Base-by-base conservation (phyloP, 2,113 vertebrate genomes). In the Cochlearius cochlearius region DNA sequence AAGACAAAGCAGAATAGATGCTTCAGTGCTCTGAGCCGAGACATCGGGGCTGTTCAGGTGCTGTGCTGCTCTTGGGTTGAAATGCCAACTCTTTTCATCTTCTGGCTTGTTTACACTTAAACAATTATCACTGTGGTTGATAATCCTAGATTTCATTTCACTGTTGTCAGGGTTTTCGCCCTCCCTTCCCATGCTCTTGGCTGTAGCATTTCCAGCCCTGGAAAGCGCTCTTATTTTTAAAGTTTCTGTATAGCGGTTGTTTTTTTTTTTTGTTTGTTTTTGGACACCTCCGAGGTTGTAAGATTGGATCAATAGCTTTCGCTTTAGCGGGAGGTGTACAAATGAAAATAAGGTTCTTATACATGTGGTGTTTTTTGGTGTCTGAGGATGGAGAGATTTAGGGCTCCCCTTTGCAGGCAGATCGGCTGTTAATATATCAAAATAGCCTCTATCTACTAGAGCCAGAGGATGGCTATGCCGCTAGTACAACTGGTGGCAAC, bases 101-200 rank as follows among this genome's bases (percentile, higher is more conserved):
- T 67, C 45, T 67, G 82, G 55, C 91, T 94, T 96, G 88, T 85
- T 97, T 80, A 91, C 59, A 55, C 87, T 91, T 52, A 29, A 36
- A 2, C 69, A 71, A 89, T 90, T 94, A 81, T 93, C 78, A 17
- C 43, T 6, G 38, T 1, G 41, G 34, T 36, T 71, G 94, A 86
- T 90, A 78, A 96, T 95, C 86, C 52, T 59, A 86, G 86, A 21
- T 97, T 95, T 94, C 41, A 43, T 97, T 96, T 96, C 86, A 53
- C 58, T 53, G 2, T 59, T 0, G 1, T 93, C 87, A 78, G 29
- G 58, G 34, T 15, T 92, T 78, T 66, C 43, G 91, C 52, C 36
- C 60, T 64, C 52, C 76, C 90, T 91, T 72, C 66, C 27, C 52
- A 5, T n/a, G 67, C 76, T 88, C 59, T 43, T 76, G 85, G 45